Evolutionary conservation across 2,888 invertebrate species (phyloP).

Genomic region (Drosophila helvetica): DNA sequence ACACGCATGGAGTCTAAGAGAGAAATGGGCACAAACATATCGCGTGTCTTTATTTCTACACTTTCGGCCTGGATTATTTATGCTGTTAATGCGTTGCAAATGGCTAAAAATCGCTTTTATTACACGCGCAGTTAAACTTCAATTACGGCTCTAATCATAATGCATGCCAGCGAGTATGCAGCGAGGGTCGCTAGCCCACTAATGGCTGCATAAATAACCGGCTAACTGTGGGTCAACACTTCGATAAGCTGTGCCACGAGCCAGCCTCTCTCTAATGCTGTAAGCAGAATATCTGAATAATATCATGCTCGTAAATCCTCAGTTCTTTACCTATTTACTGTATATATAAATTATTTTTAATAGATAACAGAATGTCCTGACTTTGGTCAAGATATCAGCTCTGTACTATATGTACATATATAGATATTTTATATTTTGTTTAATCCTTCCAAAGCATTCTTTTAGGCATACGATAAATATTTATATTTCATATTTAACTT

Average conservation of each 20-base stretch:
- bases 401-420: too few species aligned
- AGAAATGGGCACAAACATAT: constrained; percentile 57
- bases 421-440: too few species aligned
- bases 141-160: constrained; percentile 74
- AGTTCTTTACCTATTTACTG: too few species aligned
- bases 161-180: constrained; percentile 52
- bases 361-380: too few species aligned
- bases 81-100: constrained; percentile 78
- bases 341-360: too few species aligned
- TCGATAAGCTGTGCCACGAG: background rate
- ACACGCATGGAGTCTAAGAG: constrained; percentile 20
- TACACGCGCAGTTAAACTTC: constrained; percentile 81
- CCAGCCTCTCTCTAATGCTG: too few species aligned
- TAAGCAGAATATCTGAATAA: too few species aligned
- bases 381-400: too few species aligned
- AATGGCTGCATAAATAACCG: background rate
- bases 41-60: constrained; percentile 59
- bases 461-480: background rate
- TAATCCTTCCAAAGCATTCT: background rate
- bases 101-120: constrained; percentile 80
- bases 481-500: background rate
- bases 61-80: constrained; percentile 73
- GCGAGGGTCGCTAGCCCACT: constrained; percentile 10
- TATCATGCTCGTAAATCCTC: too few species aligned
- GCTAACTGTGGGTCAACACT: background rate